These are phyloP conservation scores for Camponotus fellah DNA, from an alignment of 2,888 invertebrate genomes.

Conservation along the genomic window DNA sequence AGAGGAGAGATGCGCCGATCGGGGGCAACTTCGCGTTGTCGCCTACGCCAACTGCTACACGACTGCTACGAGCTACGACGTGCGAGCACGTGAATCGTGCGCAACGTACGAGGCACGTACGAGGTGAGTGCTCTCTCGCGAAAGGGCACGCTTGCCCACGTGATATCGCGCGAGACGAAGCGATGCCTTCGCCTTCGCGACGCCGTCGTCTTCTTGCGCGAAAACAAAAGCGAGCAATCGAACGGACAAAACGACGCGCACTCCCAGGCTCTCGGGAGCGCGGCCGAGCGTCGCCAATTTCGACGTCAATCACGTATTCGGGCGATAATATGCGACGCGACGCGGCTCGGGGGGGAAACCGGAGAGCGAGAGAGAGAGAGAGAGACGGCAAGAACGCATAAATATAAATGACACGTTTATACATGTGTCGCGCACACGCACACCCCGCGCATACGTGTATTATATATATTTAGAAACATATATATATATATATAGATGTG, in stretches of 20 bases:
- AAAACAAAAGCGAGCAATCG: conserved; percentile 54
- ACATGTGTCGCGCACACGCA: background rate
- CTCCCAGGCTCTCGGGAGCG: background rate
- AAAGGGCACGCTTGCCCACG: conserved; percentile 65
- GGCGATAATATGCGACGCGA: background rate
- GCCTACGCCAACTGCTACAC: conserved; percentile 10
- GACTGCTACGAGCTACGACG: background rate
- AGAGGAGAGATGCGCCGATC: conserved; percentile 24
- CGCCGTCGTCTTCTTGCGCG: conserved; percentile 36
- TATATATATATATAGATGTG: background rate
- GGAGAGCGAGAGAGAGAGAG: conserved; percentile 14
- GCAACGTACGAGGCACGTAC: conserved; percentile 36
- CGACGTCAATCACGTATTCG: background rate
- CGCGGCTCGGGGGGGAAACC: background rate
- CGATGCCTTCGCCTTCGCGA: background rate
- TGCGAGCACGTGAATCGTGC: conserved; percentile 12
- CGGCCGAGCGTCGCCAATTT: background rate
- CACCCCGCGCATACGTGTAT: too few relatives aligned
- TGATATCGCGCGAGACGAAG: conserved; percentile 54
- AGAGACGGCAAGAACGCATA: background rate
- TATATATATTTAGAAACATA: background rate
- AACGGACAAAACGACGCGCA: background rate
- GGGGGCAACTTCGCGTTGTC: background rate
- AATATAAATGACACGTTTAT: background rate
- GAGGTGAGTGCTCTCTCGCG: conserved; percentile 48